A percentile compares a stretch with the other conserved stretches of the same genome.
phyloP scores from a whole-genome alignment of 2,113 vertebrate genomes.

The Chaenogobius annularis region DNA sequence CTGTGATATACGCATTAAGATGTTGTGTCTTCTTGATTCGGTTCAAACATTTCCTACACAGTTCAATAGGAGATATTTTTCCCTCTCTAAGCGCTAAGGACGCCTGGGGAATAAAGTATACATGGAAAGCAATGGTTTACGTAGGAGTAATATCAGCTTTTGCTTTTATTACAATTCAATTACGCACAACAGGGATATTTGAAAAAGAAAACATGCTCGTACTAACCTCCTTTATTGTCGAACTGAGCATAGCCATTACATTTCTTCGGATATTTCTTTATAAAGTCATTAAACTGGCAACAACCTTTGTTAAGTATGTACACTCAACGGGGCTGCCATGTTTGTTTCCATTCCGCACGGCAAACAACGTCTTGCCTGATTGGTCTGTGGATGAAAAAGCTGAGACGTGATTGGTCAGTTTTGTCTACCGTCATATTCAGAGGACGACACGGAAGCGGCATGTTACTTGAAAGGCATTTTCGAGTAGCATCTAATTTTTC shows the following conservation, averaged over 20 bases:
- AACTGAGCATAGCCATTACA: conserved; percentile 74
- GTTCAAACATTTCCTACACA: conserved; percentile 87
- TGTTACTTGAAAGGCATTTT: conserved; percentile 1
- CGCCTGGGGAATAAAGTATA: conserved; percentile 71
- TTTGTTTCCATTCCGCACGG: conserved; percentile 25
- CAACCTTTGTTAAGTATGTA: conserved; percentile 30
- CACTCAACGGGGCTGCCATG: conserved; percentile 60
- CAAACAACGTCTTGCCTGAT: conserved; percentile 65
- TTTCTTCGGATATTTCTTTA: not conserved
- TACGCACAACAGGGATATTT: not conserved
- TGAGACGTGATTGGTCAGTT: conserved; percentile 72
- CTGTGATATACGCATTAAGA: conserved; percentile 89
- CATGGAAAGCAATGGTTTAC: not conserved
- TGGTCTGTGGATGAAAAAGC: conserved; percentile 58
- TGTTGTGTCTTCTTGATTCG: conserved; percentile 82
- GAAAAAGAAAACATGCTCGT: fast-evolving
- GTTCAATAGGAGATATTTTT: conserved; percentile 82
- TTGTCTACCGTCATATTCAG: not conserved
- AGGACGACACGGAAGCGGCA: conserved; percentile 6
- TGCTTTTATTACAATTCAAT: not conserved
- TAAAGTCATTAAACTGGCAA: conserved; percentile 2
- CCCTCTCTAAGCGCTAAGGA: conserved; percentile 85
- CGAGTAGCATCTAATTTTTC: not conserved
- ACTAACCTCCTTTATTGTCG: conserved; percentile 86
- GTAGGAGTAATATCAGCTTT: not conserved